Evolutionary conservation across 2,888 invertebrate genomes (phyloP).

Genomic region (Agrotis exclamationis): DNA sequence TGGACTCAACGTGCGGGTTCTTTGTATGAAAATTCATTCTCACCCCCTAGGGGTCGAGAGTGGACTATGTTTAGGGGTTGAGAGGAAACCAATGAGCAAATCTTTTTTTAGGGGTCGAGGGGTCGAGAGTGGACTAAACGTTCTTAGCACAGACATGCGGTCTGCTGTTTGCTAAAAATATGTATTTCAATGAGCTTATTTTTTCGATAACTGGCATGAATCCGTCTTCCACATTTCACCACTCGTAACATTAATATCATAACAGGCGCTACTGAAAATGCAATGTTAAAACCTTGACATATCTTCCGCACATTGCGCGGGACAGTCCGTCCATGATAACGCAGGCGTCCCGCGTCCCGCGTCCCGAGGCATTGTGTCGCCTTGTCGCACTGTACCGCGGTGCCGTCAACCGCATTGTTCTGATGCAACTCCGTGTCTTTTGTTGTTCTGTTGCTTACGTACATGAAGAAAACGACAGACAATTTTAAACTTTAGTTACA

Average conservation of each 20-base stretch:
- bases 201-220: too few relatives aligned
- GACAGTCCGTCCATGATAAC: constrained; percentile 50
- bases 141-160: too few relatives aligned
- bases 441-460: constrained; percentile 45
- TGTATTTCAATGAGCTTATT: too few relatives aligned
- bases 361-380: constrained; percentile 53
- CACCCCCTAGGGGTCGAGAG: too few relatives aligned
- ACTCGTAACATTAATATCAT: constrained; percentile 7
- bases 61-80: too few relatives aligned
- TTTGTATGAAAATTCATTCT: too few relatives aligned
- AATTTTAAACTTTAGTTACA: not conserved
- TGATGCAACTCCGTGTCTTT: constrained; percentile 47
- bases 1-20: too few relatives aligned
- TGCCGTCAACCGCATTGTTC: constrained; percentile 57
- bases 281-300: constrained; percentile 50
- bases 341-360: constrained; percentile 14
- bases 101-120: too few relatives aligned
- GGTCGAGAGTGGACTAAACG: too few relatives aligned
- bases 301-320: constrained; percentile 45
- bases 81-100: too few relatives aligned
- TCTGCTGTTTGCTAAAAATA: too few relatives aligned
- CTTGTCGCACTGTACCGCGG: constrained; percentile 44
- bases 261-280: constrained; percentile 22
- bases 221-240: not conserved
- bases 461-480: not conserved